These are phyloP conservation scores for Drosophila kohkoa DNA, from an alignment of 1,140 invertebrate genomes.

Conservation along the genomic window DNA sequence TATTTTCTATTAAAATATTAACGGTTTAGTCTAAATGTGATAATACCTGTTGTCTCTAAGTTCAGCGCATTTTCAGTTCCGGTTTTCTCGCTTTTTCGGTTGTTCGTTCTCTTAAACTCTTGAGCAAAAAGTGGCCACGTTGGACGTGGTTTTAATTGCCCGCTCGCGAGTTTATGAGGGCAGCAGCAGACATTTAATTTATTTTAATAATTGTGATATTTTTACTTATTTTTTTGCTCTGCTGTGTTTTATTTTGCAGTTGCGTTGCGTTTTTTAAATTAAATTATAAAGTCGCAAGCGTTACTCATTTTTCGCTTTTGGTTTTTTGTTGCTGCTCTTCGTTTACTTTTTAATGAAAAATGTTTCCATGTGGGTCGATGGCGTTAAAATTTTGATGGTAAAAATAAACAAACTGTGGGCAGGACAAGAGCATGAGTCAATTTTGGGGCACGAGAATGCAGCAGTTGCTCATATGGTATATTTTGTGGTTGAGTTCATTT, in stretches of 20 bases:
- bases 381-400: constrained; percentile 63
- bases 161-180: constrained; percentile 74
- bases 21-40: no score
- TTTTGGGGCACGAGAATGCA: not conserved
- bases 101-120: constrained; percentile 31
- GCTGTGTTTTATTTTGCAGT: constrained; percentile 22
- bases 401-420: constrained; percentile 60
- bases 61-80: not conserved
- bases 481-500: constrained; percentile 64
- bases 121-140: constrained; percentile 51
- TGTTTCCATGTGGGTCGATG: constrained; percentile 69
- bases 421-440: not conserved
- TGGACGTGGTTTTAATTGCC: constrained; percentile 68
- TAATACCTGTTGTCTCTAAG: not conserved
- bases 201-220: constrained; percentile 77
- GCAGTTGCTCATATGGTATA: constrained; percentile 28
- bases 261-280: constrained; percentile 73
- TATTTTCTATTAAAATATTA: not conserved
- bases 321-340: constrained; percentile 21
- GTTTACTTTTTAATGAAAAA: constrained; percentile 72
- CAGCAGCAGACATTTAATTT: constrained; percentile 79
- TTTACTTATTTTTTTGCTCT: constrained; percentile 19
- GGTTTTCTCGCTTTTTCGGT: not conserved
- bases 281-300: constrained; percentile 74
- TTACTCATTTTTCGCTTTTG: constrained; percentile 33